Base-by-base conservation (phyloP, 1,140 invertebrate genomes). In the Nomia melanderi region DNA sequence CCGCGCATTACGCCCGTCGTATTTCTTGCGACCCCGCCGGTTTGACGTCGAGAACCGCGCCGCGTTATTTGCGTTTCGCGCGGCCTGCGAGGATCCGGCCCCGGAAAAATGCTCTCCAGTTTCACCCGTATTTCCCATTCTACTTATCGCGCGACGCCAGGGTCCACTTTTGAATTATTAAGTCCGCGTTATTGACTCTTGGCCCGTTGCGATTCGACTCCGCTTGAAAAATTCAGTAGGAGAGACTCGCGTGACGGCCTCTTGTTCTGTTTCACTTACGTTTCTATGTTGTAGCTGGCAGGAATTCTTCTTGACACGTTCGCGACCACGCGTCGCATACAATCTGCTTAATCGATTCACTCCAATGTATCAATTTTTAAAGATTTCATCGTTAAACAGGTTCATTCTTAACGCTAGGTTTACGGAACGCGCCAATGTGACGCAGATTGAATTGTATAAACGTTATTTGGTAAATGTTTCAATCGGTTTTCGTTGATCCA, bases 151-250 rank as follows among this genome's bases (percentile, higher is more conserved):
- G 20, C 17, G 14, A 12, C 25, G 1, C 1, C 54, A 69, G 41
- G 33, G 41, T 23, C 14, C 25, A 14, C 1, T 70, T 50, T 50
- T 53, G 41, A 39, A 60, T 76, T 69, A 47, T 77, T 70, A 53
- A 70, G 27, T 20, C 14, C 17, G 17, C 12, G 25, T 41, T 20
- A 29, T 9, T 25, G 17, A 1, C 11, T 23, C 36, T 9, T 7
- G n/a, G 23, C 9, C 20, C 36, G 50, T 33, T 14, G 25, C 54
- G 27, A 50, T 23, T 36, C 41, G 73, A 76, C 59, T 56, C 29
- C n/a, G n/a, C 33, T 36, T 54, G 63, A 67, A 75, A 75, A 67
- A 59, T 67, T 56, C 6, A 41, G 12, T 11, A 8, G 25, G 47
- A 7, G 17, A 20, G 2, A 17, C 41, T 14, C 25, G 31, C 9